Evolutionary conservation across 1,140 invertebrate genomes (phyloP), one percentile per base, ranked within the genome.

Genomic region (Diachasma alloeum): DNA sequence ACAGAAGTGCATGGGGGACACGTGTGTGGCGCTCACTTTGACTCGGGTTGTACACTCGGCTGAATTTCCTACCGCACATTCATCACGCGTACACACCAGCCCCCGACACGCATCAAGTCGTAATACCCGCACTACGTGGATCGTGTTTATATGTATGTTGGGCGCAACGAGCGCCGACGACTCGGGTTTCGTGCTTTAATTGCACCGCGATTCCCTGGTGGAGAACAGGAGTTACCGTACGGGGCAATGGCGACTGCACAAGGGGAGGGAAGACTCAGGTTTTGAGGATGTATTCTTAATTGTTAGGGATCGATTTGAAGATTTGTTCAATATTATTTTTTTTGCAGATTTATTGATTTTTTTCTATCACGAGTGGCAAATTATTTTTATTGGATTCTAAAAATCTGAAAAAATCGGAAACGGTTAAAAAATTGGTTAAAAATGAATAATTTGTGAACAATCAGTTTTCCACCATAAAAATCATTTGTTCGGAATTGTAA

Each of bases 111-210:
- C 80, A 81, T 83, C 77, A 78, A 79, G 69, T 81, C 63, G 73
- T 81, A 83, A 80, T 79, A 77, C 76, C 76, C 74, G 79, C 79
- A 76, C 31, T 4, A n/a, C 36, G 11, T 13, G 26, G 24, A 68
- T 68, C n/a, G 59, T 63, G 19, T 26, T 13, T 63, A 15, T 63
- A 19, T 31, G 59, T 24, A 63, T 26, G 56, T 17, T 31, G 48
- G 48, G 67, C 39, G 22, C 24, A 68, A 59, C 71, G 59, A 77
- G 76, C 59, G 72, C 74, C 56, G 75, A 63, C 76, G 75, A 78
- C 83, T 86, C 83, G 63, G 76, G 79, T 86, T 84, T 83, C 82
- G 83, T 74, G 80, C 70, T 83, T 83, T 85, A 85, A 86, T 84
- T 85, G 81, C 80, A 80, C 72, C 66, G 78, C 66, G 36, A 69